Evolutionary conservation across 1,140 invertebrate species (phyloP).

Genomic region (Venustaconcha ellipsiformis): DNA sequence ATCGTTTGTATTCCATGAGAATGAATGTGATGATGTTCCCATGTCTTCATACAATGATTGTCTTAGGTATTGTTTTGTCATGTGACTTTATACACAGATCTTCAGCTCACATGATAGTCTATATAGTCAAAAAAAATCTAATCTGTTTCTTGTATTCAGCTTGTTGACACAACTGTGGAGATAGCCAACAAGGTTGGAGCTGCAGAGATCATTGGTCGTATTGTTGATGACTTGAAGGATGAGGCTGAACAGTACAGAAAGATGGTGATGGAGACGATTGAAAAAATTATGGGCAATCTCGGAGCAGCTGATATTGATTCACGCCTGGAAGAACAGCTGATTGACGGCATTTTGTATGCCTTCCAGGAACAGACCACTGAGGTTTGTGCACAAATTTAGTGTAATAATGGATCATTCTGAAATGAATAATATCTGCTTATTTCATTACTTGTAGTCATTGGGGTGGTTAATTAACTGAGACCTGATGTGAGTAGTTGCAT

Average conservation of each 20-base stretch:
- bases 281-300: slow-evolving; percentile 97
- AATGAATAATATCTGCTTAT: not conserved
- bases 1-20: too few relatives aligned
- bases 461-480: too few relatives aligned
- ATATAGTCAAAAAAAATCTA: too few relatives aligned
- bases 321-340: slow-evolving; percentile 96
- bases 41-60: too few relatives aligned
- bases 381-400: slow-evolving; percentile 69
- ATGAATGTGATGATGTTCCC: too few relatives aligned
- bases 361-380: slow-evolving; percentile 99
- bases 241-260: slow-evolving; percentile 99
- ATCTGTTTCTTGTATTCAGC: slow-evolving; percentile 66
- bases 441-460: too few relatives aligned
- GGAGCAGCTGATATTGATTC: slow-evolving; percentile 99
- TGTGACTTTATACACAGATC: too few relatives aligned
- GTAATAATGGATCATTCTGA: not conserved
- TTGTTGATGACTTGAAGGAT: slow-evolving; percentile 99
- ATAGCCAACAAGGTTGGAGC: slow-evolving; percentile 98
- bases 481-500: too few relatives aligned
- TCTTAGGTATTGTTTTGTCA: too few relatives aligned
- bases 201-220: slow-evolving; percentile 97
- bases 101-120: too few relatives aligned
- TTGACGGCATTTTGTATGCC: slow-evolving; percentile 99
- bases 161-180: slow-evolving; percentile 99
- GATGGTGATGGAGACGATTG: slow-evolving; percentile 99